A percentile compares a stretch with the other conserved stretches of the same genome.
Conservation (phyloP, 2,888 invertebrate species). For the Biston betularia region DNA sequence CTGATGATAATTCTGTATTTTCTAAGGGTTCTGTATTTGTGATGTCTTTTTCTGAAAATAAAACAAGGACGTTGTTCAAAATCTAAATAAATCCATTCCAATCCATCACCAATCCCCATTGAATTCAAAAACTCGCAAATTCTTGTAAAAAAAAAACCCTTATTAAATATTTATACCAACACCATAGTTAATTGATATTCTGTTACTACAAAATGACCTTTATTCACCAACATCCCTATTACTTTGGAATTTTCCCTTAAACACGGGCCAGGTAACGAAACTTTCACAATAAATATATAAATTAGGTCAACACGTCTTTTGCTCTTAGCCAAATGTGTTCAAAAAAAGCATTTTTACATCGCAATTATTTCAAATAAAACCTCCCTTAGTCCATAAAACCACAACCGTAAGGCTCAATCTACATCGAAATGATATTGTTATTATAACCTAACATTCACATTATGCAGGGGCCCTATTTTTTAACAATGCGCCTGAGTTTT, state of each 20-base stretch:
- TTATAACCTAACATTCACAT: not conserved
- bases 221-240: not conserved
- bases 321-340: not conserved
- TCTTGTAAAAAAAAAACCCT: not conserved
- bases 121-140: too few relatives aligned
- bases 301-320: too few relatives aligned
- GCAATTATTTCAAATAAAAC: not conserved
- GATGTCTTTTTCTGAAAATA: constrained; percentile 78
- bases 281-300: too few relatives aligned
- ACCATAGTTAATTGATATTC: constrained; percentile 1
- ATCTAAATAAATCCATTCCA: constrained; percentile 1
- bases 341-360: not conserved
- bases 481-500: too few relatives aligned
- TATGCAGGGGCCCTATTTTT: not conserved
- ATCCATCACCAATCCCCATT: constrained; percentile 16
- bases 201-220: not conserved
- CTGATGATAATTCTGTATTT: constrained; percentile 80
- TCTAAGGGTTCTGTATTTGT: constrained; percentile 82
- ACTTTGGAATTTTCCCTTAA: too few relatives aligned
- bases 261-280: too few relatives aligned
- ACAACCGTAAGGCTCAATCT: constrained; percentile 3
- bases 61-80: not conserved
- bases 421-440: not conserved
- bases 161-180: constrained; percentile 4
- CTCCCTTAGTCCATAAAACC: constrained; percentile 1